Evolutionary conservation across 1,140 invertebrate genomes (phyloP).

Genomic region (Drosophila pandora): DNA sequence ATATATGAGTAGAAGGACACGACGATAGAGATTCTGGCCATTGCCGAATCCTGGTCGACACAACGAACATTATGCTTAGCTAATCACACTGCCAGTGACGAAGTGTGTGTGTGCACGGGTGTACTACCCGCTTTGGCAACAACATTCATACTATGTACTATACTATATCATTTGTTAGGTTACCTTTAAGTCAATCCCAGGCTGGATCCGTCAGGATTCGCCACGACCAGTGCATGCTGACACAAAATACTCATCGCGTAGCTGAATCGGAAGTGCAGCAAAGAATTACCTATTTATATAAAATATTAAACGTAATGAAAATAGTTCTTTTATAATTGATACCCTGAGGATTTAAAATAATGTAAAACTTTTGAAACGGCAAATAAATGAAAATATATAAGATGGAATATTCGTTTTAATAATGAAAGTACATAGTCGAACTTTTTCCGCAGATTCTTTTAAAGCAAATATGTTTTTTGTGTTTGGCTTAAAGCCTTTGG

Average conservation of each 20-base stretch:
- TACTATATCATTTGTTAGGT: constrained; percentile 70
- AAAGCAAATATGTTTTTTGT: not conserved
- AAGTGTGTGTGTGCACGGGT: constrained; percentile 43
- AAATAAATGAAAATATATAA: constrained; percentile 33
- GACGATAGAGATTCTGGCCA: constrained; percentile 30
- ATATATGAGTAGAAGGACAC: constrained; percentile 37
- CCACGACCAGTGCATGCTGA: constrained; percentile 80
- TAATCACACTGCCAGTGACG: constrained; percentile 82
- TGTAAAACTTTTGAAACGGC: constrained; percentile 41
- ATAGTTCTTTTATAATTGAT: constrained; percentile 47
- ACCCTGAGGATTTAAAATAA: constrained; percentile 1
- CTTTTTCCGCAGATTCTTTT: no score
- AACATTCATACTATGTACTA: constrained; percentile 62
- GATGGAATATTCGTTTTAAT: not conserved
- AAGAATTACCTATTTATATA: constrained; percentile 55
- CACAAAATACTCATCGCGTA: constrained; percentile 71
- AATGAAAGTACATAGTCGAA: no score
- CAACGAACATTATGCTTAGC: constrained; percentile 81
- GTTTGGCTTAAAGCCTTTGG: constrained; percentile 52
- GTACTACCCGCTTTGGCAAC: constrained; percentile 18
- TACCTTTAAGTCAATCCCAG: constrained; percentile 67
- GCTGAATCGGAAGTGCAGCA: constrained; percentile 58
- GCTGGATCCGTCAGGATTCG: constrained; percentile 38
- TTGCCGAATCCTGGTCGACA: constrained; percentile 60
- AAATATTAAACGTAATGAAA: constrained; percentile 21